Evolutionary conservation across 2,888 invertebrate species (phyloP), one percentile per base, ranked within the genome.

Genomic region (Caenorhabditis panamensis): DNA sequence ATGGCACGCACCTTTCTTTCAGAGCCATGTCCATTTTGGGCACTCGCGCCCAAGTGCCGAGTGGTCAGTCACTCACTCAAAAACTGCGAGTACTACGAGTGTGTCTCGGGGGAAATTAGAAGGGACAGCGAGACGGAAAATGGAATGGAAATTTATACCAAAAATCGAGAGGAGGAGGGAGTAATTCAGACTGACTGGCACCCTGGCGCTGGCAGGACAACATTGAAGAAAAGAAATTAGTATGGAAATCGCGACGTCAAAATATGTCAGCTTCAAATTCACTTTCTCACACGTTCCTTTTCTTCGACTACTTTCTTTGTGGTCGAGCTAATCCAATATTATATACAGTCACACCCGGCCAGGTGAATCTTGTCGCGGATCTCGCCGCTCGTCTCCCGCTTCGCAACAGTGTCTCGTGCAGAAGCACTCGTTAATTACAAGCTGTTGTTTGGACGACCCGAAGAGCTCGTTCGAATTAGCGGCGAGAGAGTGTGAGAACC

Each of bases 391-490:
- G 61, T 62, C 67, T 76, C 67, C 26, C 62, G 0, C 20, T 2
- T 56, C 49, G 24, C 20, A 36, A 68, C 63, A 53, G 61, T 67
- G 18, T 68, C 62, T 76, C 37, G 24, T 62, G 67, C 67, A 49
- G 49, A 68, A 76, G 62, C 67, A 67, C 67, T 76, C 78, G 78
- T 58, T 78, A 78, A 78, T 78, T 78, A 78, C 78, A 78, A 78
- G 78, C 69, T 78, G 78, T 78, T 78, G 78, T 78, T 69, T 78
- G 59, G 63, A 51, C 18, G 53, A 66, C 37, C 47, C 61, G 67
- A 66, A 56, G 72, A 63, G 56, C 77, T 64, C 78, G 71, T 78
- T 78, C 66, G 66, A 66, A 78, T 77, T 69, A 69, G 63, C 31
- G 56, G 53, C 53, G 51, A 24, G 51, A 53, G 41, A 51, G 53